phyloP scores from a whole-genome alignment of 2,888 invertebrate species.

The Epistrophella euchroma region DNA sequence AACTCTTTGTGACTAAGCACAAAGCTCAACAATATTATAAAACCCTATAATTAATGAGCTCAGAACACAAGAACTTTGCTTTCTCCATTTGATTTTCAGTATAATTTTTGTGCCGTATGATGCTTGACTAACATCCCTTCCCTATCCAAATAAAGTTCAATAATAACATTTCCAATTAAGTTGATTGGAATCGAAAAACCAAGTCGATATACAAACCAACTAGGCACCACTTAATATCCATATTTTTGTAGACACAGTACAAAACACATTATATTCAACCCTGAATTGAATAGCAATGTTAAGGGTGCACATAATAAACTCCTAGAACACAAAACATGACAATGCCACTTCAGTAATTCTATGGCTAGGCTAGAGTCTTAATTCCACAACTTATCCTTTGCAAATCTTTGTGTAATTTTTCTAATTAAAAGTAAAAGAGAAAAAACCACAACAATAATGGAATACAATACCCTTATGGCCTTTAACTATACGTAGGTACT shows the following conservation, averaged over 20 bases:
- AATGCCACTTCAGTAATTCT: constrained; percentile 32
- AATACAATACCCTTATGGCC: constrained; percentile 28
- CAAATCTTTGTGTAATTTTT: constrained; percentile 50
- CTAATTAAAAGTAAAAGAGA: constrained; percentile 60
- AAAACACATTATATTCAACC: constrained; percentile 27
- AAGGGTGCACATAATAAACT: constrained; percentile 22
- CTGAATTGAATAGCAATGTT: constrained; percentile 37
- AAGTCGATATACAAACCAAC: constrained; percentile 26
- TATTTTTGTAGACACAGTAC: constrained; percentile 33
- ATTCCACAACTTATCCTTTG: constrained; percentile 39
- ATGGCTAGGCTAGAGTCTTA: constrained; percentile 19
- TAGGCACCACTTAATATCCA: constrained; percentile 42
- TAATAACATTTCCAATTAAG: constrained; percentile 60
- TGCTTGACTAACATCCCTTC: constrained; percentile 5
- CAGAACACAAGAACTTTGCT: constrained; percentile 16
- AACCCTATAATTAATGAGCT: constrained; percentile 51
- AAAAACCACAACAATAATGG: constrained; percentile 38
- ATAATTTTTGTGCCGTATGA: background rate
- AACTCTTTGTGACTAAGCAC: background rate
- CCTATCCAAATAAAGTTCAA: constrained; percentile 35
- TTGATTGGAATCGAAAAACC: constrained; percentile 59
- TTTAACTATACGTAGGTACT: background rate
- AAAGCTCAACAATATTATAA: constrained; percentile 1
- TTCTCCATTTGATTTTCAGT: constrained; percentile 26
- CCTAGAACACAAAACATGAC: constrained; percentile 23